Evolutionary conservation across 2,797 vertebrate species (phyloP).

Genomic region (Bradypus variegatus): DNA sequence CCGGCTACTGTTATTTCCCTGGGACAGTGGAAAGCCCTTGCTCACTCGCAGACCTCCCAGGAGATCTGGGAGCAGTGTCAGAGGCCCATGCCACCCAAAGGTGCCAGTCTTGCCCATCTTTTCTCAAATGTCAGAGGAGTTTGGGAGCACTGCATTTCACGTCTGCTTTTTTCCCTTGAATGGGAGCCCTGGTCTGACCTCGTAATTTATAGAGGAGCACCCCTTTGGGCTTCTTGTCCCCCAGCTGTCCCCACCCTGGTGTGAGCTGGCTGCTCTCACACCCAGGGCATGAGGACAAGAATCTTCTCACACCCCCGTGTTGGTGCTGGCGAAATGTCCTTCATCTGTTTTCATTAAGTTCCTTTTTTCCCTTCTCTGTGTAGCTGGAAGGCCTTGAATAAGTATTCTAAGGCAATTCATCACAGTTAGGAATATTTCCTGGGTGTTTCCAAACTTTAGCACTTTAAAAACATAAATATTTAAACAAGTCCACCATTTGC

Average conservation of each 20-base stretch:
- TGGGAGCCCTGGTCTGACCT: not conserved
- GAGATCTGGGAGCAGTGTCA: fast-evolving
- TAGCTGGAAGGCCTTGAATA: not conserved
- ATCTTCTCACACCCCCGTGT: not conserved
- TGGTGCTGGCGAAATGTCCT: not conserved
- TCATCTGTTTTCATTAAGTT: not conserved
- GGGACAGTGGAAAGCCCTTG: fast-evolving
- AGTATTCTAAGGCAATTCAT: not conserved
- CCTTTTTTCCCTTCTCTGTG: fast-evolving
- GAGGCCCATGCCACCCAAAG: fast-evolving
- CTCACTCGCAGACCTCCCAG: fast-evolving
- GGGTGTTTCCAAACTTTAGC: constrained; percentile 48
- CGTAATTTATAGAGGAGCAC: not conserved
- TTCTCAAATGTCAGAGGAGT: fast-evolving
- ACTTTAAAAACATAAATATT: constrained; percentile 57
- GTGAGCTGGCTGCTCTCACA: not conserved
- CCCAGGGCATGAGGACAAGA: fast-evolving
- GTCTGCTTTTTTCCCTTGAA: not conserved
- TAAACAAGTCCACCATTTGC: constrained; percentile 31
- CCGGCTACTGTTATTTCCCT: not conserved
- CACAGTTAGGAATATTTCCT: not conserved
- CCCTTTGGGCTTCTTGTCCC: not conserved
- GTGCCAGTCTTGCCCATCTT: fast-evolving
- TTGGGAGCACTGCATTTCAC: fast-evolving
- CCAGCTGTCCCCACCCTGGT: not conserved